These are phyloP conservation scores for Drosophila ficusphila DNA, from an alignment of 1,140 invertebrate species.

Conservation along the genomic window DNA sequence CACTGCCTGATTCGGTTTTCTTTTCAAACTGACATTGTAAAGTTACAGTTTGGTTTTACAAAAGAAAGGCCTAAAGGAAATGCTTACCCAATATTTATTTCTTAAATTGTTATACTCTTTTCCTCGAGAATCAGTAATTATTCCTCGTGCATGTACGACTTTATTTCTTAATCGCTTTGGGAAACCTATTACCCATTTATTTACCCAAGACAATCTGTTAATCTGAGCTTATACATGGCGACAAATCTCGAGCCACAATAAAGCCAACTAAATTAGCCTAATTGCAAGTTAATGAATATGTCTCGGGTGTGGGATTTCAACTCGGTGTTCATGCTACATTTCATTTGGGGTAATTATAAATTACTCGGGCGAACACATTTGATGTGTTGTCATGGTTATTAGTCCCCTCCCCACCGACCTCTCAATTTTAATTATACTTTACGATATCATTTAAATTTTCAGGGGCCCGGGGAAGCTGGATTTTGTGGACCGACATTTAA, in stretches of 20 bases:
- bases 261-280: conserved; percentile 30
- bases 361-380: conserved; percentile 26
- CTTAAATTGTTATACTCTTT: no score
- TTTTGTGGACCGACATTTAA: not conserved
- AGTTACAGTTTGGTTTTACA: conserved; percentile 6
- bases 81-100: not conserved
- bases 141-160: no score
- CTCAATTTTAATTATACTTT: conserved; percentile 21
- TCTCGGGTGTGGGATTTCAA: not conserved
- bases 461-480: not conserved
- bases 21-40: not conserved
- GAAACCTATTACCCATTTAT: not conserved
- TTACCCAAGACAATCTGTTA: not conserved
- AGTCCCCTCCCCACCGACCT: not conserved
- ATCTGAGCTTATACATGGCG: not conserved
- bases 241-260: conserved; percentile 18
- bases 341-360: conserved; percentile 45
- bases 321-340: conserved; percentile 15
- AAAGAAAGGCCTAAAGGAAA: no score
- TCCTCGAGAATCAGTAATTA: no score
- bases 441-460: conserved; percentile 30
- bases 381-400: conserved; percentile 49
- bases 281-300: conserved; percentile 51
- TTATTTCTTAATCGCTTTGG: not conserved
- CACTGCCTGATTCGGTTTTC: conserved; percentile 15